These are phyloP conservation scores for Psophia crepitans DNA, from an alignment of 2,113 vertebrate genomes.

Conservation along the genomic window DNA sequence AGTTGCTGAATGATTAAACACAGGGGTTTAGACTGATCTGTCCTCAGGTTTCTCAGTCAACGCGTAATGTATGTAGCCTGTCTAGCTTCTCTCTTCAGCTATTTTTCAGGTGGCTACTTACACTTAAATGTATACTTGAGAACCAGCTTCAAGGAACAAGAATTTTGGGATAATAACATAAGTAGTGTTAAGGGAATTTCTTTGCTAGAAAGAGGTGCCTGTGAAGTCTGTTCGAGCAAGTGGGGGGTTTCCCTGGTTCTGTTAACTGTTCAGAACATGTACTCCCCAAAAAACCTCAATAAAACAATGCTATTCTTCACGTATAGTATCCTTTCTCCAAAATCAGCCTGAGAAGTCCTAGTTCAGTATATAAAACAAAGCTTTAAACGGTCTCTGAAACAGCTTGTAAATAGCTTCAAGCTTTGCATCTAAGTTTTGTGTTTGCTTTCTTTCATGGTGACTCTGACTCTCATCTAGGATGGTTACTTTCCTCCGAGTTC, in stretches of 20 bases:
- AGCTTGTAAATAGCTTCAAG: not conserved
- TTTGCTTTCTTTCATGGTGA: not conserved
- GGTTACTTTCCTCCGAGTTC: conserved; percentile 76
- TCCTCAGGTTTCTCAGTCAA: not conserved
- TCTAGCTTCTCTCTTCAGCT: not conserved
- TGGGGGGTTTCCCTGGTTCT: not conserved
- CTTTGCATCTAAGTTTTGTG: not conserved
- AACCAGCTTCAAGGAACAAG: not conserved
- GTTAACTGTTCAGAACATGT: not conserved
- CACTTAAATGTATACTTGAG: not conserved
- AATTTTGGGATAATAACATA: not conserved
- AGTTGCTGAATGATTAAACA: conserved; percentile 45
- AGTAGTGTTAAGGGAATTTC: not conserved
- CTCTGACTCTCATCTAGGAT: conserved; percentile 69
- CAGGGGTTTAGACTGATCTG: not conserved
- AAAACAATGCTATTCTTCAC: not conserved
- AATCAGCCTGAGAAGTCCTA: not conserved
- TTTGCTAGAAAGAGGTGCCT: not conserved
- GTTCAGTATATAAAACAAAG: not conserved
- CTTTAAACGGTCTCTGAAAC: not conserved
- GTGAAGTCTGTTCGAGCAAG: not conserved
- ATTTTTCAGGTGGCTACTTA: not conserved
- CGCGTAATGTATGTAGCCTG: not conserved
- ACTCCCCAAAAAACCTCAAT: not conserved
- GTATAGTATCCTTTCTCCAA: not conserved